Evolutionary conservation across 2,888 invertebrate genomes (phyloP).

Genomic region (Gandaritis pyraliata): DNA sequence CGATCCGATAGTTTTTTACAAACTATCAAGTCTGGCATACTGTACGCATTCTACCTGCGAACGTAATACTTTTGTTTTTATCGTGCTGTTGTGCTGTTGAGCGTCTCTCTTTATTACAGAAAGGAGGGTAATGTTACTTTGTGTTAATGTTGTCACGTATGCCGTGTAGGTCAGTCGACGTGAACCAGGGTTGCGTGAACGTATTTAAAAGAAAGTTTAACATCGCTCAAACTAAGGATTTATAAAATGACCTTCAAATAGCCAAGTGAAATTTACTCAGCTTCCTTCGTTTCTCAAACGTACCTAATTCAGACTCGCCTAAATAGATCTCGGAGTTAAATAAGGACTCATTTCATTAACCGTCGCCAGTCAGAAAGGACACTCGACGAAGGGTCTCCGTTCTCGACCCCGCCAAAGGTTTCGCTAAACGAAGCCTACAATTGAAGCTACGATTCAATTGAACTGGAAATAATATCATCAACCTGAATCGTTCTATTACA

Average conservation of each 20-base stretch:
- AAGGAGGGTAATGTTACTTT: constrained; percentile 31
- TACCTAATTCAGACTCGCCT: constrained; percentile 25
- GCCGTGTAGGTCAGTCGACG: constrained; percentile 19
- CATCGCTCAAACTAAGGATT: not conserved
- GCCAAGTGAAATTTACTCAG: constrained; percentile 1
- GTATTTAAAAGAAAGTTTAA: not conserved
- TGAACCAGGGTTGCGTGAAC: not conserved
- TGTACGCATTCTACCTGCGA: constrained; percentile 22
- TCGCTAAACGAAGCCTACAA: constrained; percentile 53
- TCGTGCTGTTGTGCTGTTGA: constrained; percentile 20
- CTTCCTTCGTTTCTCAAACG: constrained; percentile 20
- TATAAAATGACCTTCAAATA: constrained; percentile 15
- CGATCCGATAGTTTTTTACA: constrained; percentile 26
- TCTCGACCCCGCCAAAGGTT: constrained; percentile 38
- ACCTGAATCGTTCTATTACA: constrained; percentile 58
- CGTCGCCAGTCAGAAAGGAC: constrained; percentile 38
- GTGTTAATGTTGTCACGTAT: constrained; percentile 29
- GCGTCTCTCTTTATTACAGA: constrained; percentile 21
- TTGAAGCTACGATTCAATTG: constrained; percentile 60
- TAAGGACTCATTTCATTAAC: constrained; percentile 39
- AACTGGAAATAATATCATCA: constrained; percentile 61
- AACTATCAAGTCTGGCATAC: constrained; percentile 23
- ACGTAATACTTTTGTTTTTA: constrained; percentile 24
- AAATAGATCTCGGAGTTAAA: constrained; percentile 37
- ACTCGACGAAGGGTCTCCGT: constrained; percentile 29